Percentiles rank a stretch among this genome's conserved stretches.
phyloP scores from a whole-genome alignment of 2,888 invertebrate genomes.

The Arrhopalites spinosus region DNA sequence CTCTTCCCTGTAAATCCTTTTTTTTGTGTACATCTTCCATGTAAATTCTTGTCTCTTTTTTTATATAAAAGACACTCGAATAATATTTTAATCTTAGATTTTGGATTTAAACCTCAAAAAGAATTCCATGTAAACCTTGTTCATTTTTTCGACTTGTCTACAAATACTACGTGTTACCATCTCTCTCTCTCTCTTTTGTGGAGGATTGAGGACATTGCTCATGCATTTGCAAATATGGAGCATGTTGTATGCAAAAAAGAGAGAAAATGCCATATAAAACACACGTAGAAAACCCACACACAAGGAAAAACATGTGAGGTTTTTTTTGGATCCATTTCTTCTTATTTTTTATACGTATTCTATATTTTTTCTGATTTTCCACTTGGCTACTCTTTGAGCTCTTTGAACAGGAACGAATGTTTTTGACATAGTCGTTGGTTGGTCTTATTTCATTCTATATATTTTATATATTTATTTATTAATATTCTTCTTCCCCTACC shows the following conservation, averaged over 20 bases:
- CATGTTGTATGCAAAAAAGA: not conserved
- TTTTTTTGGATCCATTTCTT: slow-evolving; percentile 47
- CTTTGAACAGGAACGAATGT: slow-evolving; percentile 55
- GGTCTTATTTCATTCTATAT: slow-evolving; percentile 20
- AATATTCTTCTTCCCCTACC: slow-evolving; percentile 3
- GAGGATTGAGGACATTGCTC: not conserved
- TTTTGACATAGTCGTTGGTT: slow-evolving; percentile 51
- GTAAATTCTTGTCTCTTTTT: not conserved
- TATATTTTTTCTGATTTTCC: slow-evolving; percentile 56
- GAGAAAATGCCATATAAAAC: not conserved
- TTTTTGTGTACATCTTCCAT: not conserved
- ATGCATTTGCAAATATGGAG: not conserved
- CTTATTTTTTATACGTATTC: slow-evolving; percentile 45
- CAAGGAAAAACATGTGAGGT: slow-evolving; percentile 13
- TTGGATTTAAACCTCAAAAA: too few relatives aligned
- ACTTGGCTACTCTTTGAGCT: slow-evolving; percentile 49
- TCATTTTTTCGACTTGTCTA: too few relatives aligned
- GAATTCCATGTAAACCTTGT: too few relatives aligned
- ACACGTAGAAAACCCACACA: not conserved
- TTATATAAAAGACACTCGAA: too few relatives aligned
- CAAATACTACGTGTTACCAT: too few relatives aligned
- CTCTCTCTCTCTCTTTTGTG: not conserved
- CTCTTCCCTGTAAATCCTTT: not conserved
- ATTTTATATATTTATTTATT: slow-evolving; percentile 24
- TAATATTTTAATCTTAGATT: too few relatives aligned